Evolutionary conservation across 1,140 invertebrate species (phyloP).

Genomic region (Ceratosolen fusciceps): DNA sequence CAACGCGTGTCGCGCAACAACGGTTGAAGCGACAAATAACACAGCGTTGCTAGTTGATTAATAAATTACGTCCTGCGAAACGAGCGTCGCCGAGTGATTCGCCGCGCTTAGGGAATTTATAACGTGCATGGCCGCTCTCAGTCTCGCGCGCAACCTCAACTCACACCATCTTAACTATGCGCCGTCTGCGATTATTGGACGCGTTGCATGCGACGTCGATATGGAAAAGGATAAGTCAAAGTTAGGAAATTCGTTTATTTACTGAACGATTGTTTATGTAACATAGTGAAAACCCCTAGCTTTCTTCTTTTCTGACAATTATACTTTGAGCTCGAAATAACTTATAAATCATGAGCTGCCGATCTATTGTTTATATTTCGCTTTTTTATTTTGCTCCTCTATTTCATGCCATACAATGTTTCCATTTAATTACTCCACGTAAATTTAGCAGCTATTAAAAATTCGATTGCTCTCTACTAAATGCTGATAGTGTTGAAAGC

Average conservation of each 20-base stretch:
- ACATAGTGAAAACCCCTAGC: no score
- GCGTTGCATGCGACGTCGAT: neutral
- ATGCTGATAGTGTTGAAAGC: neutral
- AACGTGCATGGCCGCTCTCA: neutral
- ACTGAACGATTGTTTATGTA: conserved; percentile 34
- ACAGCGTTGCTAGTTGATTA: conserved; percentile 17
- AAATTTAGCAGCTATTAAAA: neutral
- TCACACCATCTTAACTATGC: neutral
- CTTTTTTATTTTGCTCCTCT: no score
- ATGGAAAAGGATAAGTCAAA: conserved; percentile 5
- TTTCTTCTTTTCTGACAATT: conserved; percentile 20
- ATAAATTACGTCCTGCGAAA: conserved; percentile 34
- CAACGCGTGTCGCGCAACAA: conserved; percentile 6
- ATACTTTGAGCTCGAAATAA: neutral
- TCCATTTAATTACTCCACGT: neutral
- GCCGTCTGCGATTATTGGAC: neutral
- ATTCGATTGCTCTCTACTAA: neutral
- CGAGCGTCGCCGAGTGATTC: conserved; percentile 16
- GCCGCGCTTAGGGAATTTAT: conserved; percentile 7
- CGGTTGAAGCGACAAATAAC: conserved; percentile 39
- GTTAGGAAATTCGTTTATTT: conserved; percentile 37
- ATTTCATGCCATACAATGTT: neutral
- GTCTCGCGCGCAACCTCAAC: neutral
- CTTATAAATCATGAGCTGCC: neutral
- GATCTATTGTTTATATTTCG: neutral